Conservation (phyloP, 2,797 vertebrate genomes). For the Yasuhikotakia modesta region DNA sequence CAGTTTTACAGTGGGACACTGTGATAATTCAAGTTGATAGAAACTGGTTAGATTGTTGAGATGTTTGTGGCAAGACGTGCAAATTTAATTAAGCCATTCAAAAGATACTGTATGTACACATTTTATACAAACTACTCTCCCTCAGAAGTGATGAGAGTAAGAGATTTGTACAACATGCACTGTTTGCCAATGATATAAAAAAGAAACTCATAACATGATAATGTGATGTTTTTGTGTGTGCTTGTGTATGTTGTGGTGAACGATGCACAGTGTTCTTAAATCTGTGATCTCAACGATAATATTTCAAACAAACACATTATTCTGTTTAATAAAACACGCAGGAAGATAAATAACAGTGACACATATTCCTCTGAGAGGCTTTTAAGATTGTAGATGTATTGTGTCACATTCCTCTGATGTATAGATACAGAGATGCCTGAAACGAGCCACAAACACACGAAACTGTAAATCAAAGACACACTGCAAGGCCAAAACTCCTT, state of each 20-base stretch:
- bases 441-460: slow-evolving; percentile 39
- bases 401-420: slow-evolving; percentile 51
- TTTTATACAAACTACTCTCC: not conserved
- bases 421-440: slow-evolving; percentile 50
- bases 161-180: not conserved
- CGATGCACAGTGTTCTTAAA: not conserved
- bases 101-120: not conserved
- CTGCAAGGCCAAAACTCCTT: not conserved
- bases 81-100: slow-evolving; percentile 11
- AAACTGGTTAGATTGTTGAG: not conserved
- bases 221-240: not conserved
- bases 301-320: slow-evolving; percentile 28
- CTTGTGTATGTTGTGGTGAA: not conserved
- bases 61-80: slow-evolving; percentile 1
- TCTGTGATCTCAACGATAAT: slow-evolving; percentile 15
- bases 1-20: slow-evolving; percentile 31
- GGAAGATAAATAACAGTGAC: slow-evolving; percentile 36
- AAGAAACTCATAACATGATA: not conserved
- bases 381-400: slow-evolving; percentile 49
- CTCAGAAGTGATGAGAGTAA: too few species aligned
- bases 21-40: too few species aligned
- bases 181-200: not conserved
- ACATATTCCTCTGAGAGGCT: slow-evolving; percentile 34
- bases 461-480: not conserved
- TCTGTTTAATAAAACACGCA: slow-evolving; percentile 24